phyloP scores from a whole-genome alignment of 1,140 invertebrate genomes.

The Orchesella cincta region DNA sequence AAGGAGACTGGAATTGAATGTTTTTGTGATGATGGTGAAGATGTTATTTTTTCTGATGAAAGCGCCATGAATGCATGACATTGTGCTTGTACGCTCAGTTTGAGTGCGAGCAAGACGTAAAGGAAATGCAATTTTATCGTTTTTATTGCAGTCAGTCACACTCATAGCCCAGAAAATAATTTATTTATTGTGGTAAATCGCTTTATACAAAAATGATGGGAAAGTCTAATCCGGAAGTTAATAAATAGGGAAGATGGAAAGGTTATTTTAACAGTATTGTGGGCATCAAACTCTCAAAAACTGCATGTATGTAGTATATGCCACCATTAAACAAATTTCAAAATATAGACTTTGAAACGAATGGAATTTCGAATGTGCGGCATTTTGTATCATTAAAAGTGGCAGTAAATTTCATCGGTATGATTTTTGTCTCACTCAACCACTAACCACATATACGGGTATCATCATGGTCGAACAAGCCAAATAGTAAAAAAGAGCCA shows the following conservation, averaged over 20 bases:
- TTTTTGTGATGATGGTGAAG: too few species aligned
- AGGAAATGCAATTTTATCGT: too few species aligned
- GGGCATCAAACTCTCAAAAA: not conserved
- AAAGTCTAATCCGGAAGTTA: not conserved
- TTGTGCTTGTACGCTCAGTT: too few species aligned
- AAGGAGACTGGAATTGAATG: too few species aligned
- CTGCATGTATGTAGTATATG: not conserved
- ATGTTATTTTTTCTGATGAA: too few species aligned
- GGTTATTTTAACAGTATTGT: constrained; percentile 12
- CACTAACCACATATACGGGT: constrained; percentile 13
- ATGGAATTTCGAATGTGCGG: not conserved
- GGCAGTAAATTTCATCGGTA: not conserved
- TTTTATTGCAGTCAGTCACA: not conserved
- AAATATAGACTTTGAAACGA: not conserved
- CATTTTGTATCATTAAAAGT: not conserved
- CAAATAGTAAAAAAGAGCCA: not conserved
- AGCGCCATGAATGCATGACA: too few species aligned
- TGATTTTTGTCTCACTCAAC: not conserved
- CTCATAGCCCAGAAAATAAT: constrained; percentile 4
- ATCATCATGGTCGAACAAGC: not conserved
- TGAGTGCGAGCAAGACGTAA: too few species aligned
- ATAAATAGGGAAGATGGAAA: not conserved
- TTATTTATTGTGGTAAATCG: constrained; percentile 9
- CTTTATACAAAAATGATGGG: not conserved
- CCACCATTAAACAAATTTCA: too few species aligned